Base-by-base conservation (phyloP, 2,888 invertebrate species). In the Tenthredo mesomela region DNA sequence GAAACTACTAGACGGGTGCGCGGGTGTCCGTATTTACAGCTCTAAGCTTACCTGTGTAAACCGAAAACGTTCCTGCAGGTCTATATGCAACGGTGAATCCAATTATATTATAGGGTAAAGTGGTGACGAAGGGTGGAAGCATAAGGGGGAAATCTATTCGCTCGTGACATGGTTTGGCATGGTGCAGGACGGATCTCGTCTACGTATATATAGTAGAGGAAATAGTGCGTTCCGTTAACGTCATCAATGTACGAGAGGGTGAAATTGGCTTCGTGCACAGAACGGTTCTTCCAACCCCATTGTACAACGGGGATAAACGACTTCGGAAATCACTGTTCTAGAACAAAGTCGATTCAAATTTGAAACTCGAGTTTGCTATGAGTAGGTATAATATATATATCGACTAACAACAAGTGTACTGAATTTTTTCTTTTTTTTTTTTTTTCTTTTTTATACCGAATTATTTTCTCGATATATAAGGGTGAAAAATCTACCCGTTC, bases 191-290 rank as follows among this genome's bases (percentile, higher is more conserved):
- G 65, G 21, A 65, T 65, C 25, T 37, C 70, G 9, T 7, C 18
- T 70, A 7, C 70, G 33, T 6, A 29, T 2, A n/a, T n/a, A n/a
- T n/a, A n/a, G 29, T 75, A 75, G 15, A 29, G 77, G 77, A 77
- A 77, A 77, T 77, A 77, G 77, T 77, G 77, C 77, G 77, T 50
- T 21, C 77, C 50, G 50, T 77, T 77, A 50, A 77, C 54, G 77
- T 77, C 77, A 40, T 77, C 77, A 54, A 50, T 12, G 21, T 50
- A 71, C 21, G 40, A 71, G 73, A 73, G 43, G 12, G 47, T 4
- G 47, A 43, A 73, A 73, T 67, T 67, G 67, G 33, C 67, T 67
- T 33, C 67, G 67, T 18, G 33, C 10, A 12, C 10, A 12, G 18
- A 61, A 61, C 25, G 61, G 12, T 25, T 61, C 67, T 7, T 4